A percentile compares a stretch with the other conserved stretches of the same genome.
These are phyloP conservation scores for Diglossa brunneiventris DNA, from an alignment of 2,113 vertebrate genomes.

Conservation along the genomic window DNA sequence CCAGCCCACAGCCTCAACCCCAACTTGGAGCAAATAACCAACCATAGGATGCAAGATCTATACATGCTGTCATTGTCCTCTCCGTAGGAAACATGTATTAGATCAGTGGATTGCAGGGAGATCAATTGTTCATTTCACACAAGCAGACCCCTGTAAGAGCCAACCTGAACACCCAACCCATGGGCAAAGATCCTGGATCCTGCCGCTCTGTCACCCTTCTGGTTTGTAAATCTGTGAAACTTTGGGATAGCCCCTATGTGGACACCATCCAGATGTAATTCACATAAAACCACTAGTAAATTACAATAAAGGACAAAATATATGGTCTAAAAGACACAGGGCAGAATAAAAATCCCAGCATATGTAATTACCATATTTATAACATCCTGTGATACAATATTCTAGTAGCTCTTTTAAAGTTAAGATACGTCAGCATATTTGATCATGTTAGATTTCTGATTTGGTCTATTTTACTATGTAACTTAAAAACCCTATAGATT, in stretches of 20 bases:
- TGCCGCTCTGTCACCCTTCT: accelerated
- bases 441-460: conserved; percentile 65
- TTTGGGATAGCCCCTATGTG: not conserved
- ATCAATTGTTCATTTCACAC: not conserved
- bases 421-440: conserved; percentile 65
- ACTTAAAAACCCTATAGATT: conserved; percentile 66
- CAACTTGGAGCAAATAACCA: not conserved
- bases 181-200: not conserved
- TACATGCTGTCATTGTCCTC: not conserved
- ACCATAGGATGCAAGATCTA: accelerated
- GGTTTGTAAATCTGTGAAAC: not conserved
- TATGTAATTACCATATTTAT: conserved; percentile 62
- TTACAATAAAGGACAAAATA: not conserved
- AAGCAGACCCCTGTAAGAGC: not conserved
- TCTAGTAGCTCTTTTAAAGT: conserved; percentile 59
- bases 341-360: conserved; percentile 38
- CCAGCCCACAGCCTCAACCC: not conserved
- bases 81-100: accelerated
- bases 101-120: not conserved
- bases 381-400: conserved; percentile 26
- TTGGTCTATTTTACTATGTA: conserved; percentile 37
- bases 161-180: not conserved
- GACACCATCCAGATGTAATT: not conserved
- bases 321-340: not conserved
- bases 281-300: not conserved